Evolutionary conservation across 2,113 vertebrate genomes (phyloP).

Genomic region (Tenrec ecaudatus): DNA sequence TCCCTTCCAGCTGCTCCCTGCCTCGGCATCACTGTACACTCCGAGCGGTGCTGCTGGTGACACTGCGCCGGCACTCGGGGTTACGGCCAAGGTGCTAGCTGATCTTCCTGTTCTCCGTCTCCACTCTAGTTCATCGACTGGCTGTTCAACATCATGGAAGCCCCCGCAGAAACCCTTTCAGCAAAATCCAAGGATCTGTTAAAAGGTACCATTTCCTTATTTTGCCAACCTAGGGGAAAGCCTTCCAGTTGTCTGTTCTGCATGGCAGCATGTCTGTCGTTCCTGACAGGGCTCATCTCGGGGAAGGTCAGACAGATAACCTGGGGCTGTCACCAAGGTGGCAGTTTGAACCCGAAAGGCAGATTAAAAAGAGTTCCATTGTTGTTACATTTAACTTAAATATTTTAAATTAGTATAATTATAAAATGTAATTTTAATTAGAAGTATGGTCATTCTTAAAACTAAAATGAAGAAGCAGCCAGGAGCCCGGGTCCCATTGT

Average conservation of each 20-base stretch:
- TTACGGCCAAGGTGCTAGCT: not conserved
- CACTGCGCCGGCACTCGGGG: fast-evolving
- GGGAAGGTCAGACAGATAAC: not conserved
- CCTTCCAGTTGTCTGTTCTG: slow-evolving; percentile 2
- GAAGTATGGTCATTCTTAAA: slow-evolving; percentile 42
- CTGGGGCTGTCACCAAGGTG: not conserved
- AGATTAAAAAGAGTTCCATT: not conserved
- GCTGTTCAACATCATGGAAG: slow-evolving; percentile 92
- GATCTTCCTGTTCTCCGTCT: slow-evolving; percentile 69
- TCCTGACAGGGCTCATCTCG: not conserved
- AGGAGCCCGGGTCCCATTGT: slow-evolving; percentile 8
- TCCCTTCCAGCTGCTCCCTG: not conserved
- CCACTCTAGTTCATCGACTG: slow-evolving; percentile 94
- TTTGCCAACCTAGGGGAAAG: not conserved
- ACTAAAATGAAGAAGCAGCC: slow-evolving; percentile 25
- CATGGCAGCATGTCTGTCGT: not conserved
- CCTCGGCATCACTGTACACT: not conserved
- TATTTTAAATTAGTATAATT: not conserved
- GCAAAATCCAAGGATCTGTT: slow-evolving; percentile 83
- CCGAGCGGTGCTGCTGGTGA: not conserved
- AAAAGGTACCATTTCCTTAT: slow-evolving; percentile 89
- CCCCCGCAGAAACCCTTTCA: slow-evolving; percentile 89
- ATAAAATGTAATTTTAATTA: slow-evolving; percentile 11
- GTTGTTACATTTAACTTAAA: slow-evolving; percentile 46
- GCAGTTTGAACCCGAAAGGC: slow-evolving; percentile 29